Base-by-base conservation (phyloP, 1,140 invertebrate species). In the Leptinotarsa defecta region DNA sequence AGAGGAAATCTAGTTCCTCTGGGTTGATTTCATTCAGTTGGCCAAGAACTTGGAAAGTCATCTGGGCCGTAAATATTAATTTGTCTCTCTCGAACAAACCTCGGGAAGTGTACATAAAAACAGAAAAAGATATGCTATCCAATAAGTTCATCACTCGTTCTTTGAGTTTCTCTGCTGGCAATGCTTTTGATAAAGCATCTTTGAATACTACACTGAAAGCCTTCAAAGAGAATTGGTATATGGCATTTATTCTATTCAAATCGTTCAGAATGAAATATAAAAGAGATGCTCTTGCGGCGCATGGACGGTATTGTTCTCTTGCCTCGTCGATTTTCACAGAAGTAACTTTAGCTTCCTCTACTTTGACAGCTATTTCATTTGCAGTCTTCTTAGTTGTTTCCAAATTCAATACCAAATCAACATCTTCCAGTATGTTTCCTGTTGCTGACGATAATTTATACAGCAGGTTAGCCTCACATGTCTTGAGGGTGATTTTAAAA, bases 151-250 rank as follows among this genome's bases (percentile, higher is more conserved):
- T 74, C 2, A 98, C 94, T 48, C 96, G 85, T n/a, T 89, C 86
- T 68, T 90, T 89, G 0, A 97, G 86, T 2, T 88, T 89, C 17
- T 96, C 92, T 3, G 91, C 88, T 4, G 88, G 84, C 52, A 90
- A 89, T 0, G 95, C 92, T 76, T 88, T 89, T 22, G 89, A 87
- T 68, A 98, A 92, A 1, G 96, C 95, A 81, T 95, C 95, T 80
- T 94, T 92, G 86, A 98, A 98, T 1, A 98, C 96, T 3, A 95
- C 92, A 80, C 92, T 96, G 86, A 97, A 98, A 0, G 96, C 95
- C 86, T 98, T 98, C 48, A 99, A 84, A 0, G 96, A 98, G 87
- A 98, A 99, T 83, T 98, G 96, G 86, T 99, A 99, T 79, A 98
- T 95, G 67, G 94, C 95, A 86, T 98, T 97, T 75, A 98, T 98